These are phyloP conservation scores for Syngnathus scovelli DNA, from an alignment of 2,113 vertebrate genomes.

Conservation along the genomic window DNA sequence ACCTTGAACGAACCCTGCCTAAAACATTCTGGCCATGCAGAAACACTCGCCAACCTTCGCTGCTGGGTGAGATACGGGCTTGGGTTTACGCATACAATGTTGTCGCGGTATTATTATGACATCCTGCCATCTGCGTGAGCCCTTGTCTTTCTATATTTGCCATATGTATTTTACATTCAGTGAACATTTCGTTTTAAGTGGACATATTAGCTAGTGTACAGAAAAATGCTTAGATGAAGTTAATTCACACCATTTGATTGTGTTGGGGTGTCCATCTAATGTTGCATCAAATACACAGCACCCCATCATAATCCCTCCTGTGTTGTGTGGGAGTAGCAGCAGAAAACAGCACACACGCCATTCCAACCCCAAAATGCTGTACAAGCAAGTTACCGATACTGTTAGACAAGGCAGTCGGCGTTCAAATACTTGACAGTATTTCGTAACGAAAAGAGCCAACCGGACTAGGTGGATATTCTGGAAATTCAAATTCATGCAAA, in stretches of 20 bases:
- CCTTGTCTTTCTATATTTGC: neutral
- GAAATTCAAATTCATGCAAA: neutral
- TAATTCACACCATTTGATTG: neutral
- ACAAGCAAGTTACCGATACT: conserved; percentile 10
- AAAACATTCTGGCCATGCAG: no score
- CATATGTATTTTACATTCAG: neutral
- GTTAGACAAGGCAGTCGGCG: neutral
- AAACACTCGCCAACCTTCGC: no score
- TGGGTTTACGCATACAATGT: neutral
- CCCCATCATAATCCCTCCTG: conserved; percentile 36
- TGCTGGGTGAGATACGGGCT: no score
- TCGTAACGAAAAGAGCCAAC: neutral
- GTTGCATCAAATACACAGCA: conserved; percentile 33
- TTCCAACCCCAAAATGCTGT: conserved; percentile 33
- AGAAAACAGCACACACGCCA: conserved; percentile 20
- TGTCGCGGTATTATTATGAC: neutral
- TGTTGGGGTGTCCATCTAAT: neutral
- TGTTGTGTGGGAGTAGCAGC: conserved; percentile 28
- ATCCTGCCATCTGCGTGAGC: neutral
- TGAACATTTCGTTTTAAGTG: neutral
- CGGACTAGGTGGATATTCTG: neutral
- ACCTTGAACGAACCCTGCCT: no score
- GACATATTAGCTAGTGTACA: neutral
- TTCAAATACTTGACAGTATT: neutral
- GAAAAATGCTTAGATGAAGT: neutral